These are phyloP conservation scores for Mesoclemmys tuberculata DNA, from an alignment of 2,113 vertebrate species.

Conservation along the genomic window DNA sequence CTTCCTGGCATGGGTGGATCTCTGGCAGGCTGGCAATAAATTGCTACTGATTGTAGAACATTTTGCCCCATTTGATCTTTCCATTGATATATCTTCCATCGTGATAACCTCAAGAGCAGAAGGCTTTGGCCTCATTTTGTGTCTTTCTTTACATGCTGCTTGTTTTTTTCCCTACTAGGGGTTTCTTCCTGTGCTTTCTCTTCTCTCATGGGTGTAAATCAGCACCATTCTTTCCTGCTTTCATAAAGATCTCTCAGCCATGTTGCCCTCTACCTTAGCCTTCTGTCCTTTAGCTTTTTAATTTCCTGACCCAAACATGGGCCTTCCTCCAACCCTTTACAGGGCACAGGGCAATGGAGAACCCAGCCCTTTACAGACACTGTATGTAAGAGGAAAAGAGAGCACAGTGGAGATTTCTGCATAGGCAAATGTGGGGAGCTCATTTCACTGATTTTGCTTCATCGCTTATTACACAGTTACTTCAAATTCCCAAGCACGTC, in stretches of 20 bases:
- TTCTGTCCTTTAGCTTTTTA: neutral
- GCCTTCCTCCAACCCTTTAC: neutral
- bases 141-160: neutral
- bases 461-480: neutral
- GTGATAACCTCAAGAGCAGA: neutral
- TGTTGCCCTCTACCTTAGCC: neutral
- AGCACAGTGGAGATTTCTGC: neutral
- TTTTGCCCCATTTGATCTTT: neutral
- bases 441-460: neutral
- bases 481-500: rapidly evolving
- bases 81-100: neutral
- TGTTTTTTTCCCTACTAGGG: neutral
- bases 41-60: neutral
- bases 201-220: neutral
- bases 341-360: neutral
- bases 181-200: neutral
- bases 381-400: neutral
- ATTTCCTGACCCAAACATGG: neutral
- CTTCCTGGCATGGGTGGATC: neutral
- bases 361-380: neutral
- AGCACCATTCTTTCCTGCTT: neutral
- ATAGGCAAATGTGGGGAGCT: neutral
- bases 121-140: neutral
- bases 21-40: neutral
- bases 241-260: neutral